These are phyloP conservation scores for Nomada hirtipes DNA, from an alignment of 2,888 invertebrate species.

Conservation along the genomic window DNA sequence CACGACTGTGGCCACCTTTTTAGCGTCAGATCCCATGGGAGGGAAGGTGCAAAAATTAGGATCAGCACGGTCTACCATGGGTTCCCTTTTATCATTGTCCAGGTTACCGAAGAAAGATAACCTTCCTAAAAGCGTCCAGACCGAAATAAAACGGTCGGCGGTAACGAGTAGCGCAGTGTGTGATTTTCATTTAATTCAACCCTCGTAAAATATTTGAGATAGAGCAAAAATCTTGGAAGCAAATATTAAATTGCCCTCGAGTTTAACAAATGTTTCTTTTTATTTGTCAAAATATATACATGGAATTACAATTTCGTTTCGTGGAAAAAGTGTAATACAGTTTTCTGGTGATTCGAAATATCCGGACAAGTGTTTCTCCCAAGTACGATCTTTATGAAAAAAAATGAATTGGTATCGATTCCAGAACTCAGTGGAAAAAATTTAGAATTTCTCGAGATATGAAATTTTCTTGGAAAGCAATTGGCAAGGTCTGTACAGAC, in stretches of 20 bases:
- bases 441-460: background rate
- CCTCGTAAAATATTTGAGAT: background rate
- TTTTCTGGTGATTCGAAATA: background rate
- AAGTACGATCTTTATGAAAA: background rate
- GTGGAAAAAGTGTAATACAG: background rate
- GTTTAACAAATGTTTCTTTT: background rate
- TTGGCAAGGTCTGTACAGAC: no score
- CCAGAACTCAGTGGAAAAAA: background rate
- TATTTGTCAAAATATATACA: no score
- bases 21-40: constrained; percentile 63
- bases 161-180: constrained; percentile 39
- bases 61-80: constrained; percentile 77
- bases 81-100: constrained; percentile 80
- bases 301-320: background rate
- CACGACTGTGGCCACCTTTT: constrained; percentile 39
- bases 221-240: background rate
- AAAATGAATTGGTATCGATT: background rate
- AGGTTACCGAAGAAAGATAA: constrained; percentile 75
- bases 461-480: background rate
- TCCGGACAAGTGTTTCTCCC: background rate
- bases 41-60: constrained; percentile 79
- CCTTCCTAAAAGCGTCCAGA: constrained; percentile 43
- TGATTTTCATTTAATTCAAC: constrained; percentile 34
- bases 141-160: constrained; percentile 42
- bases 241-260: background rate